A percentile compares a stretch with the other conserved stretches of the same genome.
phyloP scores from a whole-genome alignment of 2,888 invertebrate species.

The Abrostola triplasia region DNA sequence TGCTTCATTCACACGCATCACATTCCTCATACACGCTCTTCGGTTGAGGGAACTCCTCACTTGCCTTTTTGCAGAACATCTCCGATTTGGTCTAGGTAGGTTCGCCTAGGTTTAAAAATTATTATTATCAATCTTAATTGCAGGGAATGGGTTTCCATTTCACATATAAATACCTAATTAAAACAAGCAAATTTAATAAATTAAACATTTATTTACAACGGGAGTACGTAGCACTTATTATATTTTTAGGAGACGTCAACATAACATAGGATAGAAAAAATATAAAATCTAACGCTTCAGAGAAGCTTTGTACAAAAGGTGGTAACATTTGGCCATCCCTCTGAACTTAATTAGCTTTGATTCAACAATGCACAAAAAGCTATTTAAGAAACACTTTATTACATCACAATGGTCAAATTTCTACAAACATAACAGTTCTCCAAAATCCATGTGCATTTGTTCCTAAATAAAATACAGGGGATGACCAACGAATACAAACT shows the following conservation, averaged over 20 bases:
- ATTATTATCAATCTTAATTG: too few relatives aligned
- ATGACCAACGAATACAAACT: constrained; percentile 19
- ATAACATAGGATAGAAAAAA: constrained; percentile 53
- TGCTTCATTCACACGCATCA: too few relatives aligned
- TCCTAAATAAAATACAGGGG: constrained; percentile 12
- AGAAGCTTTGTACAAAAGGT: constrained; percentile 28
- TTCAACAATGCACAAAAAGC: constrained; percentile 19
- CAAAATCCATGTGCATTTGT: neutral
- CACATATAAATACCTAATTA: neutral
- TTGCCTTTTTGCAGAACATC: too few relatives aligned
- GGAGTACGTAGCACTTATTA: constrained; percentile 82
- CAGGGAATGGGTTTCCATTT: too few relatives aligned
- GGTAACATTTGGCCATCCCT: constrained; percentile 6
- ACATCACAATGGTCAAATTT: constrained; percentile 2
- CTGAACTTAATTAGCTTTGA: neutral
- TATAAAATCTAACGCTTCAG: constrained; percentile 45
- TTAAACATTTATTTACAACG: constrained; percentile 74
- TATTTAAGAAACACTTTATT: constrained; percentile 5
- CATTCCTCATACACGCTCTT: too few relatives aligned
- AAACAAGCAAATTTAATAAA: constrained; percentile 59
- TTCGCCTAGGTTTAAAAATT: too few relatives aligned
- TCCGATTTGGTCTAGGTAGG: too few relatives aligned
- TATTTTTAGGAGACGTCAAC: constrained; percentile 67
- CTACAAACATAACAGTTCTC: neutral
- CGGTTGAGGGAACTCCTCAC: too few relatives aligned